Evolutionary conservation across 2,888 invertebrate species (phyloP).

Genomic region (Danaus chrysippus): DNA sequence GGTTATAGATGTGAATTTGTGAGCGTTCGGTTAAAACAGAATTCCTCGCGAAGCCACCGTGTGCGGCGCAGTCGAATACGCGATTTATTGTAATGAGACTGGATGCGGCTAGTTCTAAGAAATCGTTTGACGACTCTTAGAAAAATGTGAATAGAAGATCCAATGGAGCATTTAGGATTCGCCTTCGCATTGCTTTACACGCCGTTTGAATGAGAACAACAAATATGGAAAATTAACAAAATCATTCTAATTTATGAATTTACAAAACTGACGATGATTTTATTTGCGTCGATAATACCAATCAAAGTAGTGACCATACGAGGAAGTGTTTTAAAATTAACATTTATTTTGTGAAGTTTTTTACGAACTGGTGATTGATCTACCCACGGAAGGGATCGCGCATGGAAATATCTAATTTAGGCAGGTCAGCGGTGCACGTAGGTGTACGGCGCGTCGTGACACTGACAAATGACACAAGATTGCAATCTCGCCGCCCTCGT

Average conservation of each 20-base stretch:
- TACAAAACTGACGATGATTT: neutral
- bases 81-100: conserved; percentile 75
- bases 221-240: neutral
- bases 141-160: conserved; percentile 51
- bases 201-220: conserved; percentile 3
- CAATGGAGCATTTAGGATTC: conserved; percentile 30
- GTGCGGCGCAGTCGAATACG: conserved; percentile 74
- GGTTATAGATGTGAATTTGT: conserved; percentile 76
- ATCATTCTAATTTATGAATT: neutral
- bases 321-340: conserved; percentile 7
- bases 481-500: conserved; percentile 83
- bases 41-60: conserved; percentile 77
- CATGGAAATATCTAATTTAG: conserved; percentile 57
- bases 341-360: conserved; percentile 7
- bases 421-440: conserved; percentile 62
- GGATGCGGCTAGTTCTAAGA: conserved; percentile 65
- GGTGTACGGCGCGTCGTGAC: conserved; percentile 76
- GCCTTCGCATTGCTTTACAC: conserved; percentile 11
- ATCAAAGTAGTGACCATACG: neutral
- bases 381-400: conserved; percentile 13
- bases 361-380: conserved; percentile 13
- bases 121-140: conserved; percentile 64
- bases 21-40: conserved; percentile 77
- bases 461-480: conserved; percentile 89
- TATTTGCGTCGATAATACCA: neutral